Percentiles rank a stretch among this genome's conserved stretches.
These are phyloP conservation scores for Oryzias woworae DNA, from an alignment of 2,113 vertebrate genomes.

Conservation along the genomic window DNA sequence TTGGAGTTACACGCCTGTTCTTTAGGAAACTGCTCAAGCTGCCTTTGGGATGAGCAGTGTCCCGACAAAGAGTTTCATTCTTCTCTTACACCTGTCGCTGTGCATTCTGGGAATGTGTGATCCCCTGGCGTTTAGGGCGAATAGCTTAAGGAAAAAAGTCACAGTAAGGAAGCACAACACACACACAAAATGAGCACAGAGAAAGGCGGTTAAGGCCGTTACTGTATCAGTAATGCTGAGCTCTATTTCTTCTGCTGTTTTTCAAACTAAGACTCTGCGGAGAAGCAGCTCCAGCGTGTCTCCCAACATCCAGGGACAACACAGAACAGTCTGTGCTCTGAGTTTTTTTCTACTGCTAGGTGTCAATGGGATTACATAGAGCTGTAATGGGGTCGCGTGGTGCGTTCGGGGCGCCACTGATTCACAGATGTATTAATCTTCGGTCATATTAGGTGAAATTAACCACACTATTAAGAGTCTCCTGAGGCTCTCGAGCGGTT, in stretches of 20 bases:
- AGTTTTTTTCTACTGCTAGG: slow-evolving; percentile 29
- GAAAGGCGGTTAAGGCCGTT: background rate
- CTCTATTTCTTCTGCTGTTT: too few species aligned
- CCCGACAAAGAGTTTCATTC: background rate
- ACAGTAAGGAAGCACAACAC: too few species aligned
- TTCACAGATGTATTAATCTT: slow-evolving; percentile 50
- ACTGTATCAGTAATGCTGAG: slow-evolving; percentile 43
- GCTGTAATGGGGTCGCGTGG: slow-evolving; percentile 33
- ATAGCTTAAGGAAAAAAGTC: too few species aligned
- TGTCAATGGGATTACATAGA: slow-evolving; percentile 61
- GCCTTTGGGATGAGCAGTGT: background rate
- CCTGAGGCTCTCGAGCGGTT: slow-evolving; percentile 41
- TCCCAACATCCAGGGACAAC: slow-evolving; percentile 10
- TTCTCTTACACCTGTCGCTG: too few species aligned
- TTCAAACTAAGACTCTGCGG: background rate
- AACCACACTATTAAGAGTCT: slow-evolving; percentile 58
- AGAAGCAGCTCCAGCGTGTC: background rate
- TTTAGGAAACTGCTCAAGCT: slow-evolving; percentile 14
- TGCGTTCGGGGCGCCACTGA: slow-evolving; percentile 3
- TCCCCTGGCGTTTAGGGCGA: slow-evolving; percentile 1
- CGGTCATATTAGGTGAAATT: slow-evolving; percentile 69
- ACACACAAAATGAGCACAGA: too few species aligned
- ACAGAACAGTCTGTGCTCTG: slow-evolving; percentile 25
- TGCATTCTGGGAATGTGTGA: slow-evolving; percentile 48
- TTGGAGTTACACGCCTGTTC: slow-evolving; percentile 1